Evolutionary conservation across 2,888 invertebrate species (phyloP).

Genomic region (Caenorhabditis angaria): DNA sequence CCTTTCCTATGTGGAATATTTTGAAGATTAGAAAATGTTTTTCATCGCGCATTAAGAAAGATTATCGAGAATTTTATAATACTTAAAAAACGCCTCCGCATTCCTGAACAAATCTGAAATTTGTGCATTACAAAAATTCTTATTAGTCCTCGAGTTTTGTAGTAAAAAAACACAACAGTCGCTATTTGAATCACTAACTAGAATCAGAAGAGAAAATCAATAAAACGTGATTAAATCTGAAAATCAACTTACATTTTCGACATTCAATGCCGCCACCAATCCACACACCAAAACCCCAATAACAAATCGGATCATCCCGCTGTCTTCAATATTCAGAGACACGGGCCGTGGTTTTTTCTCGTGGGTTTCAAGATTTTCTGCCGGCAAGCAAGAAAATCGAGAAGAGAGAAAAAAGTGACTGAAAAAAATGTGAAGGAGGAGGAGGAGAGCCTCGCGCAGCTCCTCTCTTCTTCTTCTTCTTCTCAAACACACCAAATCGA

Average conservation of each 20-base stretch:
- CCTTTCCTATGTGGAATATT: too few relatives aligned
- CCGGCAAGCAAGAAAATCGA: background rate
- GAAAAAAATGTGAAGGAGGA: background rate
- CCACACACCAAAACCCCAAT: background rate
- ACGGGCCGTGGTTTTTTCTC: slow-evolving; percentile 11
- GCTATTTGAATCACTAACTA: too few relatives aligned
- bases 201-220: too few relatives aligned
- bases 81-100: too few relatives aligned
- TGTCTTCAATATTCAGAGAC: background rate
- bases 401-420: background rate
- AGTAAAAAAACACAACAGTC: too few relatives aligned
- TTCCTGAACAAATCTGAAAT: too few relatives aligned
- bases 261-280: slow-evolving; percentile 1
- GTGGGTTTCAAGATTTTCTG: slow-evolving; percentile 7
- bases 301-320: background rate
- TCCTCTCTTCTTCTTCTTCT: too few relatives aligned
- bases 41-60: too few relatives aligned
- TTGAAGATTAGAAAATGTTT: too few relatives aligned
- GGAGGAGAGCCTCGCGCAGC: background rate
- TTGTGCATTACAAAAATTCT: too few relatives aligned
- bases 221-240: background rate
- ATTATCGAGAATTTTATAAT: too few relatives aligned
- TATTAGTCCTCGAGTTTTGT: too few relatives aligned
- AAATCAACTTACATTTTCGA: slow-evolving; percentile 6
- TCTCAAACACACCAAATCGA: slow-evolving; percentile 10